Evolutionary conservation across 1,140 invertebrate genomes (phyloP), one percentile per base, ranked within the genome.

Genomic region (Euglossa dilemma): DNA sequence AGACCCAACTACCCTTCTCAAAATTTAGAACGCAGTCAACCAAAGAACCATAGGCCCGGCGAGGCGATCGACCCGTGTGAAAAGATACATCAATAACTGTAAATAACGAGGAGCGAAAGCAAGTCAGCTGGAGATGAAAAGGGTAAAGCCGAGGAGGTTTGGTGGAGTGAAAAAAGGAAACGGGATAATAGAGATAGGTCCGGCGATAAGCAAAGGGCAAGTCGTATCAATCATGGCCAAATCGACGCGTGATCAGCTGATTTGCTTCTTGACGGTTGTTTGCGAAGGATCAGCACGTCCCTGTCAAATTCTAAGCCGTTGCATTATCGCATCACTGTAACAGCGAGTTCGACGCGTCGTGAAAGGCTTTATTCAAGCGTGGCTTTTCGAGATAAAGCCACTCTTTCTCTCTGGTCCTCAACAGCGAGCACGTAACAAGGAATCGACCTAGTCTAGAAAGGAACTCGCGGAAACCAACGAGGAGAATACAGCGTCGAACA

Each of bases 321-420:
- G 78, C 12, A 47, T 64, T 64, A 64, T 56, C 14, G 66, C 6
- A n/a, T 16, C 16, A 16, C 47, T 43, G 43, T 20, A 47, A 43
- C 12, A 9, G 50, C 54, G 54, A 71, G 50, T 67, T 28, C 50
- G 52, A 56, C 77, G 67, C 50, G 47, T 72, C 47, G 69, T 64
- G 57, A 80, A 80, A 80, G 63, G 78, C 70, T 64, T 73, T 64
- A 64, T 80, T 64, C 78, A 64, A 80, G 70, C 70, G 70, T 80
- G 59, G 57, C 78, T 64, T 73, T 80, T 54, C 25, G 18, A 80
- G 78, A 73, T 80, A 80, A 72, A 73, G 78, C 78, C 9, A 43
- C 45, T 50, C 28, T 50, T 23, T 23, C 8, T 43, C 23, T 45
- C 12, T n/a, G 11, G 6, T 6, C 28, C 43, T 2, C 12, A 23